phyloP scores from a whole-genome alignment of 2,888 invertebrate species.

The Cacoxenus indagator region DNA sequence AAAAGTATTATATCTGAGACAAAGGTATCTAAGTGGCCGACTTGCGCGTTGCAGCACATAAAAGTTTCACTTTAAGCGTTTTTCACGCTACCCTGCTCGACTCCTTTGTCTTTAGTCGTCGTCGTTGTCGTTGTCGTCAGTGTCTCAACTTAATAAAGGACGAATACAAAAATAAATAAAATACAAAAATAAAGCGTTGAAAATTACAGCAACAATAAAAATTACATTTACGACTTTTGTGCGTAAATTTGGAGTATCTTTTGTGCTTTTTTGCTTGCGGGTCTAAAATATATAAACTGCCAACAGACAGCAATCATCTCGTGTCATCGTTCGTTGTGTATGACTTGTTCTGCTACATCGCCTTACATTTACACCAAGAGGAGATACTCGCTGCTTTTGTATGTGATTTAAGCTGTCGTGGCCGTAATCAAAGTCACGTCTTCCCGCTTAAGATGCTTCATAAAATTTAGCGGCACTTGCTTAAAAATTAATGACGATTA shows the following conservation, averaged over 20 bases:
- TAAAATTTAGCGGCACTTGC: constrained; percentile 15
- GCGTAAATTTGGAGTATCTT: neutral
- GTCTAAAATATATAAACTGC: constrained; percentile 12
- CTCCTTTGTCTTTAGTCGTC: neutral
- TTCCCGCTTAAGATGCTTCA: constrained; percentile 25
- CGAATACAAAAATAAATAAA: neutral
- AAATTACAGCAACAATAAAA: constrained; percentile 23
- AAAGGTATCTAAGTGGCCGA: neutral
- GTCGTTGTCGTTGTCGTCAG: neutral
- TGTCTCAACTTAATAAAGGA: neutral
- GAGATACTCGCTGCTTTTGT: neutral
- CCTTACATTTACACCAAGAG: neutral
- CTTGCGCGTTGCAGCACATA: neutral
- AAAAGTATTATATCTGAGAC: neutral
- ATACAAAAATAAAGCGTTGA: constrained; percentile 20
- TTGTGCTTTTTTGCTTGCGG: neutral
- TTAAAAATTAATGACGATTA: constrained; percentile 5
- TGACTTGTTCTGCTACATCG: neutral
- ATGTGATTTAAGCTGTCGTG: neutral
- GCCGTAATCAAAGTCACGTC: constrained; percentile 28
- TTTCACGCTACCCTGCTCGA: neutral
- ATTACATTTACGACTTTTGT: constrained; percentile 26
- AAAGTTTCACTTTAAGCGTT: constrained; percentile 1
- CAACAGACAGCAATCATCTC: constrained; percentile 12
- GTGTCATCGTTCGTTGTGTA: neutral